A percentile compares a stretch with the other conserved stretches of the same genome.
These are phyloP conservation scores for Ochropleura leucogaster DNA, from an alignment of 2,888 invertebrate genomes.

Conservation along the genomic window DNA sequence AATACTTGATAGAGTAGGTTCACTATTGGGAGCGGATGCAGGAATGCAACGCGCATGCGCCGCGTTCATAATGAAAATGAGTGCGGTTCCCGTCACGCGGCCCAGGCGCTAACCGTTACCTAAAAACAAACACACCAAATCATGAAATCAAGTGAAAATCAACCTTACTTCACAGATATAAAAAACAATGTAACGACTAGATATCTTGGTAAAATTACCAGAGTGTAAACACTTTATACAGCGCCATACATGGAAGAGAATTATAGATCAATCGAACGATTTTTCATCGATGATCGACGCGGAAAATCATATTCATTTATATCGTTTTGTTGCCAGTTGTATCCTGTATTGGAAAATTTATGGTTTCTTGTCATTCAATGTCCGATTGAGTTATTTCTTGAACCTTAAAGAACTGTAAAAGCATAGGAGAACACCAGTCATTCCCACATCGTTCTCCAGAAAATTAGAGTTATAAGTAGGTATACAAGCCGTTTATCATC, in stretches of 20 bases:
- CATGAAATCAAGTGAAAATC: constrained; percentile 43
- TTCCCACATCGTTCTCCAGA: background rate
- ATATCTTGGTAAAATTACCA: constrained; percentile 40
- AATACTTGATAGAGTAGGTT: constrained; percentile 43
- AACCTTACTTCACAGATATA: constrained; percentile 35
- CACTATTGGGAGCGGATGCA: constrained; percentile 64
- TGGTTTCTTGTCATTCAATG: constrained; percentile 22
- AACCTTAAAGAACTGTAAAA: background rate
- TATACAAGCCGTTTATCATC: background rate
- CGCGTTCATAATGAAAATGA: constrained; percentile 79
- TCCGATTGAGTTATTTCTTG: constrained; percentile 3
- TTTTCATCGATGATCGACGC: constrained; percentile 56
- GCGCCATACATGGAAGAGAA: constrained; percentile 39
- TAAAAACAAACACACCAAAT: constrained; percentile 48
- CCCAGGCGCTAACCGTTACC: constrained; percentile 79
- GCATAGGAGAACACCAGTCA: background rate
- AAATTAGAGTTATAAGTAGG: background rate
- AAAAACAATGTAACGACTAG: background rate
- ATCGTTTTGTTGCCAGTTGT: constrained; percentile 37
- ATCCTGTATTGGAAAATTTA: constrained; percentile 23
- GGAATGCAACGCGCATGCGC: constrained; percentile 82
- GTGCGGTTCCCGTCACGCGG: constrained; percentile 79
- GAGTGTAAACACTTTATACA: constrained; percentile 46
- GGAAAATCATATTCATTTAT: constrained; percentile 47
- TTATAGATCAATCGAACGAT: constrained; percentile 53